Evolutionary conservation across 2,888 invertebrate species (phyloP).

Genomic region (Morinoia aosen): DNA sequence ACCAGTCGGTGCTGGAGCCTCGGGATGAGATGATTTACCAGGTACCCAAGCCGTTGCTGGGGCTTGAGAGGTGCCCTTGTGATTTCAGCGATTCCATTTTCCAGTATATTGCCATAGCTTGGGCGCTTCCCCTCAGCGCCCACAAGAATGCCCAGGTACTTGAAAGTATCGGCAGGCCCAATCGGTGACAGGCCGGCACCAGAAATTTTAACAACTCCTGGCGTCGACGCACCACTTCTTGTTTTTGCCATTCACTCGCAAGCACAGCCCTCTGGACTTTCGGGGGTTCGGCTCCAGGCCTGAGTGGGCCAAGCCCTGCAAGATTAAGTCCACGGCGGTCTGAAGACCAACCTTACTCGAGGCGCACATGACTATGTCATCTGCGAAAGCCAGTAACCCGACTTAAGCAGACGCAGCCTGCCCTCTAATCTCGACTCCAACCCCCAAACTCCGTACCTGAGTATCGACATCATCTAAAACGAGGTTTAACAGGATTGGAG

Average conservation of each 20-base stretch:
- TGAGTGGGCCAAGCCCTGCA: not conserved
- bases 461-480: not conserved
- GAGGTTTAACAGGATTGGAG: constrained; percentile 13
- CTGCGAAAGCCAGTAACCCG: not conserved
- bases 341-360: not conserved
- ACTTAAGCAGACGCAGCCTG: no score
- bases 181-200: not conserved
- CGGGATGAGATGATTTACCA: constrained; percentile 26
- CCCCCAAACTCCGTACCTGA: no score
- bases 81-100: not conserved
- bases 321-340: not conserved
- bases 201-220: not conserved
- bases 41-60: not conserved
- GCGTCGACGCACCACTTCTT: not conserved
- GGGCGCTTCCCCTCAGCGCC: not conserved
- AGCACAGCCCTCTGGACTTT: not conserved
- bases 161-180: not conserved
- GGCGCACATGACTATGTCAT: not conserved
- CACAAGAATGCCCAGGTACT: not conserved
- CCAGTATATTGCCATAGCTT: not conserved
- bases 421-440: not conserved
- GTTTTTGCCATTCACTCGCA: not conserved
- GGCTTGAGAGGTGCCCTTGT: constrained; percentile 29
- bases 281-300: constrained; percentile 23
- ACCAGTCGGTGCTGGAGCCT: not conserved